These are phyloP conservation scores for Lophius americanus DNA, from an alignment of 2,797 vertebrate species.

Conservation along the genomic window DNA sequence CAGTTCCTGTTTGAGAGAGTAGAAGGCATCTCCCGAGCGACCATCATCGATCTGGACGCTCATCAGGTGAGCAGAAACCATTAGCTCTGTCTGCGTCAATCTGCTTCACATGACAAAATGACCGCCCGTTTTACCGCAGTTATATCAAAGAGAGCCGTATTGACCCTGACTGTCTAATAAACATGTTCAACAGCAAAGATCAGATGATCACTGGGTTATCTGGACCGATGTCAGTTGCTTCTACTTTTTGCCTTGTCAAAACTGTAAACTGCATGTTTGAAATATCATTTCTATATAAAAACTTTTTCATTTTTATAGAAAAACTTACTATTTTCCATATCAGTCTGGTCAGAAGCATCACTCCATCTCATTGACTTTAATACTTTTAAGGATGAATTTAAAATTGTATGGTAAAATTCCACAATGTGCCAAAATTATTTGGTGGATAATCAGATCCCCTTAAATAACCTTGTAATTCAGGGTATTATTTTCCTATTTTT, in stretches of 20 bases:
- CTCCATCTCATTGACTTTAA: background rate
- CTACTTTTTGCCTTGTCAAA: background rate
- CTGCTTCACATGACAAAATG: conserved; percentile 28
- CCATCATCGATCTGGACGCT: conserved; percentile 94
- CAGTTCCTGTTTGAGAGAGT: conserved; percentile 95
- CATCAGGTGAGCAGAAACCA: conserved; percentile 88
- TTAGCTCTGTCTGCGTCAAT: conserved; percentile 30
- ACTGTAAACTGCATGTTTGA: background rate
- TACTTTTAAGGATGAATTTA: background rate
- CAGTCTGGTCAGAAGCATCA: background rate
- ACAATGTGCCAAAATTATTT: background rate
- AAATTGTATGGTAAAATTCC: background rate
- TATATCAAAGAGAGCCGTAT: conserved; percentile 42
- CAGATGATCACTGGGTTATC: background rate
- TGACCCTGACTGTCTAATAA: conserved; percentile 32
- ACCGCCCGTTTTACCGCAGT: conserved; percentile 11
- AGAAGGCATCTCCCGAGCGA: conserved; percentile 88
- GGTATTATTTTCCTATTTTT: no score
- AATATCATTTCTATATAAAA: no score
- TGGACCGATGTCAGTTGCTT: conserved; percentile 4
- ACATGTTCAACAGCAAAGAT: background rate
- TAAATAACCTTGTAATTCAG: background rate
- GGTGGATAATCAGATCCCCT: no score
- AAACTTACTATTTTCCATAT: no score
- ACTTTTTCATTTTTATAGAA: no score